A percentile compares a stretch with the other conserved stretches of the same genome.
Conservation (phyloP, 2,888 invertebrate species). For the Tenthredo notha region DNA sequence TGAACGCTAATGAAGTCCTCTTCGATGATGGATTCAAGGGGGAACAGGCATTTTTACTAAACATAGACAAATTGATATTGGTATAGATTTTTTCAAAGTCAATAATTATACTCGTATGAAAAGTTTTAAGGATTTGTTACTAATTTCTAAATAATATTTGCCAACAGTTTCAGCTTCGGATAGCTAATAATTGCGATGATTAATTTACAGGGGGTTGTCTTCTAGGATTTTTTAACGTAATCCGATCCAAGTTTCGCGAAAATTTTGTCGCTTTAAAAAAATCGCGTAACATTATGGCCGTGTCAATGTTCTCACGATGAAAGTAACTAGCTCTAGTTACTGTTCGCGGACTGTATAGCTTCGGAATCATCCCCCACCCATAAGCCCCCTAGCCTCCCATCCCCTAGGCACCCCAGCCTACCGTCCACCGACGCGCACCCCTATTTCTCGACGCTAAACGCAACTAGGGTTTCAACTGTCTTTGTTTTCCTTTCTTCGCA, state of each 20-base stretch:
- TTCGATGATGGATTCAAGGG: neutral
- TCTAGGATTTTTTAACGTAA: neutral
- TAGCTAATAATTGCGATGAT: neutral
- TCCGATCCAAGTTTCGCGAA: neutral
- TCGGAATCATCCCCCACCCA: slow-evolving; percentile 46
- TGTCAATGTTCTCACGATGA: slow-evolving; percentile 27
- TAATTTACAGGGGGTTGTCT: neutral
- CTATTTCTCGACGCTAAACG: slow-evolving; percentile 73
- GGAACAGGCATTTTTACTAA: neutral
- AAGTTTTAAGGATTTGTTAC: neutral
- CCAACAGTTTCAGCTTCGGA: neutral
- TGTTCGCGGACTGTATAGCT: slow-evolving; percentile 31
- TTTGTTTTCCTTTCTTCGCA: slow-evolving; percentile 78
- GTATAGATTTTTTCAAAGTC: neutral
- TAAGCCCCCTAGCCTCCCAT: slow-evolving; percentile 58
- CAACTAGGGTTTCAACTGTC: slow-evolving; percentile 74
- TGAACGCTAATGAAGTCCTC: slow-evolving; percentile 25
- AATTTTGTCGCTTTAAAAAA: neutral
- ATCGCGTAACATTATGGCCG: slow-evolving; percentile 30
- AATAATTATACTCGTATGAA: neutral
- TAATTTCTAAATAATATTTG: neutral
- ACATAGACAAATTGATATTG: neutral
- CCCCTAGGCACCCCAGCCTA: slow-evolving; percentile 68
- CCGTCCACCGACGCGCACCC: slow-evolving; percentile 56
- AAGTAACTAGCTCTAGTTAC: slow-evolving; percentile 50